Conservation (phyloP, 2,113 vertebrate species). For the Sylvilagus bachmani region DNA sequence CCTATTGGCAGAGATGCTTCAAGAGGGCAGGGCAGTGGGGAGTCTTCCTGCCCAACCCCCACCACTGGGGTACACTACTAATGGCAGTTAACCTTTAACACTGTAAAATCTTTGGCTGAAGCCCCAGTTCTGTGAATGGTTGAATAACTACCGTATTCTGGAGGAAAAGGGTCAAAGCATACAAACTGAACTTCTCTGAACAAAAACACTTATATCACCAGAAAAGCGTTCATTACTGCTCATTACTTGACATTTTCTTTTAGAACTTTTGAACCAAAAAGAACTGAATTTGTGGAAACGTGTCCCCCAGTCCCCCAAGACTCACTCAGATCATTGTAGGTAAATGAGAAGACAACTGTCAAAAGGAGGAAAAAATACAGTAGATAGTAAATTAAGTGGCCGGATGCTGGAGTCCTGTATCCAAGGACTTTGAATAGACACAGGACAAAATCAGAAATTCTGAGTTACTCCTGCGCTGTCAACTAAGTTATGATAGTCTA, state of each 20-base stretch:
- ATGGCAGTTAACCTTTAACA: constrained; percentile 10
- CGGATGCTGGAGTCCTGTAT: neutral
- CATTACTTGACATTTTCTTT: constrained; percentile 3
- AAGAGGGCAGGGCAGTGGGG: neutral
- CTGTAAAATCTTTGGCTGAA: constrained; percentile 62
- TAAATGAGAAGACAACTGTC: neutral
- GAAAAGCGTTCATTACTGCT: constrained; percentile 54
- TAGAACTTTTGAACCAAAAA: constrained; percentile 29
- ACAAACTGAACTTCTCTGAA: constrained; percentile 64
- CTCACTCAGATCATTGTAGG: neutral
- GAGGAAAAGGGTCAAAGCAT: constrained; percentile 63
- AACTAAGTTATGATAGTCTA: constrained; percentile 63
- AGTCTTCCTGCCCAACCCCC: neutral
- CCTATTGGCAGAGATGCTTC: neutral
- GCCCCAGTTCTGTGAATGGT: constrained; percentile 37
- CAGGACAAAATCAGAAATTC: constrained; percentile 45
- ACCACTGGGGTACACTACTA: neutral
- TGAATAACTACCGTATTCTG: constrained; percentile 40
- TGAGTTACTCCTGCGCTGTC: constrained; percentile 56
- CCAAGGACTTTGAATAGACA: constrained; percentile 20
- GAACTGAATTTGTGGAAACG: neutral
- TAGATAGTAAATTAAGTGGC: neutral
- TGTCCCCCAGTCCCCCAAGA: neutral
- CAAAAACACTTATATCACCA: constrained; percentile 65
- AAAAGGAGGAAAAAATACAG: neutral